These are phyloP conservation scores for Parotocinclus haroldoi DNA, from an alignment of 2,797 vertebrate genomes.

Conservation along the genomic window DNA sequence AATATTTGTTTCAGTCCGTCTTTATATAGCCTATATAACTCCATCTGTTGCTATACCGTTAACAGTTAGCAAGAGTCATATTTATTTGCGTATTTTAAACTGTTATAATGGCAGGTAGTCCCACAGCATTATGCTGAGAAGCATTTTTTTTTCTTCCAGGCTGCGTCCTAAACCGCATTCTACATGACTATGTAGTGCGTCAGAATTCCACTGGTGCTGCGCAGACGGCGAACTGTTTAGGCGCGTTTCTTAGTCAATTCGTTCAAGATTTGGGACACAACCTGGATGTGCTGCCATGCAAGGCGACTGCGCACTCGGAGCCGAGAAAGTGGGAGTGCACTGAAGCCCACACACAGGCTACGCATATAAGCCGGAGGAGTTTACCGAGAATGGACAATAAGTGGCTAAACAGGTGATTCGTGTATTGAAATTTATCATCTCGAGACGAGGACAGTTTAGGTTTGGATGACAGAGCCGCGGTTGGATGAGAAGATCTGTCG, in stretches of 20 bases:
- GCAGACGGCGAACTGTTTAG: too few species aligned
- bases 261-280: not conserved
- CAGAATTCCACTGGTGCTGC: not conserved
- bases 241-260: not conserved
- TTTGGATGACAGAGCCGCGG: too few species aligned
- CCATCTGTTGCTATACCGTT: too few species aligned
- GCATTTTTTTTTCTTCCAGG: not conserved
- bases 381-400: not conserved
- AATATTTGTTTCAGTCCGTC: too few species aligned
- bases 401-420: not conserved
- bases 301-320: constrained; percentile 11
- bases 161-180: not conserved
- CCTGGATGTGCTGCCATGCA: constrained; percentile 2
- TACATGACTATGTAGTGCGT: not conserved
- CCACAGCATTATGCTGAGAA: not conserved
- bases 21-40: too few species aligned
- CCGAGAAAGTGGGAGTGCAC: constrained; percentile 19
- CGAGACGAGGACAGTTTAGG: too few species aligned
- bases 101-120: not conserved
- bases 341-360: constrained; percentile 14
- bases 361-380: constrained; percentile 13
- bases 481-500: not conserved
- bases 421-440: too few species aligned
- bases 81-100: too few species aligned
- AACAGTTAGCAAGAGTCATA: too few species aligned